Conservation (phyloP, 2,888 invertebrate species). For the Nephrotoma appendiculata region DNA sequence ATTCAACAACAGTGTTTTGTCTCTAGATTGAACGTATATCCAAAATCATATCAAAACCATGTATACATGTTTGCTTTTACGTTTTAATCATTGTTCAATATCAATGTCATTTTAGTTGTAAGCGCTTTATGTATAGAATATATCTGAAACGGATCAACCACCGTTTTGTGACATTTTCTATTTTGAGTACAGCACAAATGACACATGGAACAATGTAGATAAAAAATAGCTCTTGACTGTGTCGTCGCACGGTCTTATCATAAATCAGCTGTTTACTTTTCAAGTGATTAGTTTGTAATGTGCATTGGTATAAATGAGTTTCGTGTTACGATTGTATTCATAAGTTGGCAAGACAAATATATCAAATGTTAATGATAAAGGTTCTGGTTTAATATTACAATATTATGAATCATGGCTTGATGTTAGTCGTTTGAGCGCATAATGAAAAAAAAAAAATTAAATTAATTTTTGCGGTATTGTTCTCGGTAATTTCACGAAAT, state of each 20-base stretch:
- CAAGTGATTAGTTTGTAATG: not conserved
- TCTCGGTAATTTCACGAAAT: not conserved
- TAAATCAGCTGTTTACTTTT: not conserved
- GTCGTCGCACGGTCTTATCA: not conserved
- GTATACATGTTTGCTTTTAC: not conserved
- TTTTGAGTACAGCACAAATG: not conserved
- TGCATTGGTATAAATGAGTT: not conserved
- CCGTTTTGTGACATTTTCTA: not conserved
- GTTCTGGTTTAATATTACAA: not conserved
- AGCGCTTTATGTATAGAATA: not conserved
- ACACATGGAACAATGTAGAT: not conserved
- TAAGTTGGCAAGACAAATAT: not conserved
- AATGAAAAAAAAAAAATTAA: not conserved
- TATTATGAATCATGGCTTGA: not conserved
- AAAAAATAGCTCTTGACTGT: not conserved
- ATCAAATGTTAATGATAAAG: not conserved
- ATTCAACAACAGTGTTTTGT: too few relatives aligned
- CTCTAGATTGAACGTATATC: not conserved
- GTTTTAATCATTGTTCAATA: not conserved
- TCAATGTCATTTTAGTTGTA: not conserved
- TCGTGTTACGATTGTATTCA: not conserved
- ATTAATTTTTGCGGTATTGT: not conserved
- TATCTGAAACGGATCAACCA: not conserved
- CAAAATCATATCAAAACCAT: not conserved
- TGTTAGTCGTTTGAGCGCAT: not conserved